Percentiles rank a stretch among this genome's conserved stretches.
phyloP scores from a whole-genome alignment of 2,888 invertebrate species.

The Dryadula phaetusa region DNA sequence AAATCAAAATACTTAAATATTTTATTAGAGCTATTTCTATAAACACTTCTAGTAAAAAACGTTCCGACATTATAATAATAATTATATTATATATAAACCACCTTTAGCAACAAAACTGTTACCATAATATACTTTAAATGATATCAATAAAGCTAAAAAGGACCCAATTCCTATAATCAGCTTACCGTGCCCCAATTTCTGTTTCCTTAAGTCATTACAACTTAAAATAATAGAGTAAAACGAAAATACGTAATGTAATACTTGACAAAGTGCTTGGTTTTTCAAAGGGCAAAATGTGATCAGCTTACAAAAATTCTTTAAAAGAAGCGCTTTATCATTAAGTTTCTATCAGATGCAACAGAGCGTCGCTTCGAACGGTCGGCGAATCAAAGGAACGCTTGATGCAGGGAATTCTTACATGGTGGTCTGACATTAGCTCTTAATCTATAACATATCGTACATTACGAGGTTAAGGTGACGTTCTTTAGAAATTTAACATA shows the following conservation, averaged over 20 bases:
- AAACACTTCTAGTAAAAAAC: too few species aligned
- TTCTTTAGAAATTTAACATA: conserved; percentile 15
- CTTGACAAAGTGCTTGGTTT: conserved; percentile 24
- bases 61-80: background rate
- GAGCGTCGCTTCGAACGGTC: conserved; percentile 58
- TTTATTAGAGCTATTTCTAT: too few species aligned
- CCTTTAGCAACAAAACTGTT: background rate
- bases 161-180: conserved; percentile 15
- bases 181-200: background rate
- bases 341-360: conserved; percentile 73
- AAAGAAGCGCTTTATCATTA: conserved; percentile 60
- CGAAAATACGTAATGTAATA: conserved; percentile 27
- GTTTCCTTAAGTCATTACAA: conserved; percentile 5
- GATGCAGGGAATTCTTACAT: conserved; percentile 61
- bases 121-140: background rate
- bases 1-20: too few species aligned
- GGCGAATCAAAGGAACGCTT: conserved; percentile 68
- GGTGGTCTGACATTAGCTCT: conserved; percentile 67
- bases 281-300: conserved; percentile 35
- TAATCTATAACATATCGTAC: conserved; percentile 31
- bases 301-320: conserved; percentile 39
- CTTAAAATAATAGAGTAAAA: conserved; percentile 1
- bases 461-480: conserved; percentile 22
- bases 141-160: conserved; percentile 2
- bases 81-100: background rate